These are phyloP conservation scores for Leptura quadrifasciata DNA, from an alignment of 2,888 invertebrate species.

Conservation along the genomic window DNA sequence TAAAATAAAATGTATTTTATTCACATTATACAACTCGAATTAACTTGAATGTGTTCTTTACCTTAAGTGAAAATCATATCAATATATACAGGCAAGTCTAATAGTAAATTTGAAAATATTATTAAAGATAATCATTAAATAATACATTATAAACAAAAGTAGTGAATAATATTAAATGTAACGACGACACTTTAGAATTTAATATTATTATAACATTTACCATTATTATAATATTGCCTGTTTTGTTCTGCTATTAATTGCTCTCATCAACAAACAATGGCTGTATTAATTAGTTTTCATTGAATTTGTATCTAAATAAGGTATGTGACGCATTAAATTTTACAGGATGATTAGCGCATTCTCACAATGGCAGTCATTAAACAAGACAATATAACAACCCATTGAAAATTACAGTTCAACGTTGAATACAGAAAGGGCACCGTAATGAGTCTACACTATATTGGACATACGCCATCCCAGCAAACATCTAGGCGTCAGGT, in stretches of 20 bases:
- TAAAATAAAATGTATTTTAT: no score
- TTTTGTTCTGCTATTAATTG: constrained; percentile 38
- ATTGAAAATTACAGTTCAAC: constrained; percentile 48
- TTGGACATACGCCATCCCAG: constrained; percentile 6
- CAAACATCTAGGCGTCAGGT: neutral
- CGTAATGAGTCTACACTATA: constrained; percentile 35
- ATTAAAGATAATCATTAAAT: neutral
- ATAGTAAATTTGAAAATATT: no score
- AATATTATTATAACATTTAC: constrained; percentile 3
- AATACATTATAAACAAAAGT: constrained; percentile 3
- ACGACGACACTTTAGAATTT: neutral
- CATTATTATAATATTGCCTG: constrained; percentile 15
- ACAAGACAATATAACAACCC: constrained; percentile 49
- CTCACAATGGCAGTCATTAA: constrained; percentile 52
- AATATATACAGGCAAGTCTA: no score
- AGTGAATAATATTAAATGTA: neutral
- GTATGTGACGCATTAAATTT: constrained; percentile 48
- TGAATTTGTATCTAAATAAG: constrained; percentile 50
- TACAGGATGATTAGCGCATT: constrained; percentile 46
- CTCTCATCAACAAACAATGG: constrained; percentile 29
- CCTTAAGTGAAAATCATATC: no score
- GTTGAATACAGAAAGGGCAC: constrained; percentile 41
- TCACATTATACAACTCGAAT: no score
- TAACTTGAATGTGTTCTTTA: no score
- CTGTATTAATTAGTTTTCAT: constrained; percentile 46